A percentile compares a stretch with the other conserved stretches of the same genome.
These are phyloP conservation scores for Salarias fasciatus DNA, from an alignment of 2,797 vertebrate genomes.

Conservation along the genomic window DNA sequence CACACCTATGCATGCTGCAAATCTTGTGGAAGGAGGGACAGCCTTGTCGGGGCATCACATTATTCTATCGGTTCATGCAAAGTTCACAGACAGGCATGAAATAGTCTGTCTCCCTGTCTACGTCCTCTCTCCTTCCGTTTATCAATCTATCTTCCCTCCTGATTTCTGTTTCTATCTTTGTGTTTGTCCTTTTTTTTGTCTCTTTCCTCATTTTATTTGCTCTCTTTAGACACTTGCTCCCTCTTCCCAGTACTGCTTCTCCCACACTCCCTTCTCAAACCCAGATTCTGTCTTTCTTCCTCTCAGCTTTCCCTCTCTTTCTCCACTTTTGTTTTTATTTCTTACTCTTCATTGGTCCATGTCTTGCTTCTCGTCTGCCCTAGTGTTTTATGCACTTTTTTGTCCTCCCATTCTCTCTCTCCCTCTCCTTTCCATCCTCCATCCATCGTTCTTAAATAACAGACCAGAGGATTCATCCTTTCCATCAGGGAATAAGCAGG, in stretches of 20 bases:
- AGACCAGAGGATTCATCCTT: slow-evolving; percentile 84
- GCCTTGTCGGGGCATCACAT: slow-evolving; percentile 97
- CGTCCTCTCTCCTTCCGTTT: too few species aligned
- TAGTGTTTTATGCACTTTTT: background rate
- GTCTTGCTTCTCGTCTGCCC: background rate
- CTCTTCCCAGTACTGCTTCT: too few species aligned
- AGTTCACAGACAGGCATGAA: slow-evolving; percentile 97
- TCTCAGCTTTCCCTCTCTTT: background rate
- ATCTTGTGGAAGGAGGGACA: slow-evolving; percentile 98
- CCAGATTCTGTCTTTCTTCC: background rate
- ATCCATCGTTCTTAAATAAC: slow-evolving; percentile 86
- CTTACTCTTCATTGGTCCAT: slow-evolving; percentile 4
- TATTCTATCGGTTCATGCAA: slow-evolving; percentile 98
- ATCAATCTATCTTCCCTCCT: slow-evolving; percentile 50
- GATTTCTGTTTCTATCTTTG: too few species aligned
- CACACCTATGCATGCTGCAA: slow-evolving; percentile 84
- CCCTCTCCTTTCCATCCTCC: slow-evolving; percentile 22
- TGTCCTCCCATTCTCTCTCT: background rate
- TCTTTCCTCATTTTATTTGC: too few species aligned
- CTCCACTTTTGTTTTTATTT: background rate
- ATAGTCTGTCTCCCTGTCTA: slow-evolving; percentile 79
- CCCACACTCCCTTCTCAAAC: too few species aligned
- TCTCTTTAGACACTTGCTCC: too few species aligned
- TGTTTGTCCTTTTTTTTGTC: too few species aligned
- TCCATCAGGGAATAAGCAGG: slow-evolving; percentile 83